Base-by-base conservation (phyloP, 1,140 invertebrate genomes). In the Eumeta japonica region DNA sequence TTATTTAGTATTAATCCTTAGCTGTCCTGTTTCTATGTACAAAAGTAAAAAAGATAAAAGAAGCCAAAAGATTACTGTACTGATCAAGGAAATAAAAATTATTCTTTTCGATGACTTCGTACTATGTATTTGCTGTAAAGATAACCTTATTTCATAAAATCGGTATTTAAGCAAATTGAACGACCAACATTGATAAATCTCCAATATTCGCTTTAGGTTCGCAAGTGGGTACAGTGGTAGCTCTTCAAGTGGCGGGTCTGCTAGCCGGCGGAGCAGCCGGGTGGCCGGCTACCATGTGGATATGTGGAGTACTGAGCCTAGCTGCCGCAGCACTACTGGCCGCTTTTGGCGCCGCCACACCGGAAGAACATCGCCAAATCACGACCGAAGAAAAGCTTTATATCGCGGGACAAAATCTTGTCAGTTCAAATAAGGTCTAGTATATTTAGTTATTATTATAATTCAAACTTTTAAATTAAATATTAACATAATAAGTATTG, bases 211-310 rank as follows among this genome's bases (percentile, higher is more conserved):
- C n/a, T 48, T 16, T 55, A 66, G 55, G 65, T 9, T 41, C 54
- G 0, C 49, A 45, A 45, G 5, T 73, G 3, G 74, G 74, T 7
- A 78, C 75, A 1, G 70, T 81, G 2, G 39, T 79, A 9, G 68
- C 66, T 0, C 62, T 80, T 29, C 76, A 78, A 20, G 17, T 79
- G 2, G 70, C 60, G 35, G 79, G 79, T 17, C 46, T 71, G 10
- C 38, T 81, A 2, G 55, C 66, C 2, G 62, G 52, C 5, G 48
- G 48, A 15, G 28, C 46, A 2, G 55, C 62, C 16, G 78, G 78
- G 2, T 83, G 81, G 81, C 74, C 79, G 0, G 64, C 72, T 1
- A 74, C 76, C 0, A 83, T 81, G 47, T 83, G 81, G 58, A 50
- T 67, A 0, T 78, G 80, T 48, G 84, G 84, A 48, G 45, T 57